phyloP scores from a whole-genome alignment of 2,113 vertebrate genomes.

The Tauraco erythrolophus region DNA sequence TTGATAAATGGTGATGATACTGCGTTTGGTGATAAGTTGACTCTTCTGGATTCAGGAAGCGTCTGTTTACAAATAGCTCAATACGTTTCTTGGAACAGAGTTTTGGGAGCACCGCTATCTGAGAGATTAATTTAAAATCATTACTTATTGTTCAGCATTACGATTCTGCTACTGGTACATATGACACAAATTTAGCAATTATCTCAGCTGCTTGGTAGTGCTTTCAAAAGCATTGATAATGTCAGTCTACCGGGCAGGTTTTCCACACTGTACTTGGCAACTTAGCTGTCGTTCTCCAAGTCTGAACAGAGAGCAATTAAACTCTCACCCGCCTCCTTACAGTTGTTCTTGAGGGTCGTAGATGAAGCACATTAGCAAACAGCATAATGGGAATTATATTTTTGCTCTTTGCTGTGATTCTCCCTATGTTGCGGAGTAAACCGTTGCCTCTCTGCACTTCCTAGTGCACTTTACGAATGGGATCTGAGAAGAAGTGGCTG shows the following conservation, averaged over 20 bases:
- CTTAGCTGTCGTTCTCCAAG: not conserved
- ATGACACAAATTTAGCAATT: not conserved
- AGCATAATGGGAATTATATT: not conserved
- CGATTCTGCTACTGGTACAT: not conserved
- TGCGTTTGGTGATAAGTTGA: not conserved
- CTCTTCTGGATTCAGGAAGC: not conserved
- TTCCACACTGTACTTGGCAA: not conserved
- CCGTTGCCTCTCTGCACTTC: not conserved
- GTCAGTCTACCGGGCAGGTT: not conserved
- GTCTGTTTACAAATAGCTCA: not conserved
- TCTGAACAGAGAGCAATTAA: not conserved
- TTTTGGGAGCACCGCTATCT: not conserved
- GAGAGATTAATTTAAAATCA: not conserved
- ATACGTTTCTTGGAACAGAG: not conserved
- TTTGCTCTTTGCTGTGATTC: not conserved
- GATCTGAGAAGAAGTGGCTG: not conserved
- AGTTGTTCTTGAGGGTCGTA: not conserved
- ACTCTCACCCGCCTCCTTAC: not conserved
- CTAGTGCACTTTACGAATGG: rapidly evolving
- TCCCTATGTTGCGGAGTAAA: not conserved
- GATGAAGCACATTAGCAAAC: not conserved
- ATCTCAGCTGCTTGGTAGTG: not conserved
- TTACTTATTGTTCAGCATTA: not conserved
- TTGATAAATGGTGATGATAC: not conserved
- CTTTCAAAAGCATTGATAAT: not conserved